Evolutionary conservation across 2,113 vertebrate species (phyloP).

Genomic region (Dascyllus trimaculatus): DNA sequence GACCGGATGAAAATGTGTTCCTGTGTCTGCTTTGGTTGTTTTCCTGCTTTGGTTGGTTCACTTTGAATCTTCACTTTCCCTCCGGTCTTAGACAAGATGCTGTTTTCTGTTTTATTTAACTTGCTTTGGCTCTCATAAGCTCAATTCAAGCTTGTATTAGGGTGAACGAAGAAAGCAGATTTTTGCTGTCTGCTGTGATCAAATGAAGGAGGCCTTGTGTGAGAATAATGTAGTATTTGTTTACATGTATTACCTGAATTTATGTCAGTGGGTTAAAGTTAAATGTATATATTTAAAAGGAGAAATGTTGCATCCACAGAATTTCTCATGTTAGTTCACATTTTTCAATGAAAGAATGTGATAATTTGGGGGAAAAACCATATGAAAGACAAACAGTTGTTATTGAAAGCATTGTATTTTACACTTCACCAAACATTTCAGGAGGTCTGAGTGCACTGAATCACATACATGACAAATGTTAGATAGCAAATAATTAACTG

Average conservation of each 20-base stretch:
- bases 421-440: too few relatives aligned
- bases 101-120: constrained; percentile 2
- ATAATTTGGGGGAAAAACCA: too few relatives aligned
- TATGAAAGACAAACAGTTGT: too few relatives aligned
- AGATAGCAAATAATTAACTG: constrained; percentile 29
- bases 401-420: too few relatives aligned
- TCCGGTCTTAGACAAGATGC: neutral
- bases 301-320: too few relatives aligned
- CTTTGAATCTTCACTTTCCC: neutral
- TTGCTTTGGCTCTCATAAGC: constrained; percentile 9
- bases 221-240: neutral
- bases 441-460: neutral
- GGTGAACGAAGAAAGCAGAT: constrained; percentile 6
- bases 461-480: constrained; percentile 3
- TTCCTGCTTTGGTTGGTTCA: neutral
- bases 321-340: too few relatives aligned
- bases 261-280: neutral
- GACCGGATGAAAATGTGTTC: neutral
- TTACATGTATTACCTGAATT: neutral
- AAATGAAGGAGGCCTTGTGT: constrained; percentile 40
- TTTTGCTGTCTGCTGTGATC: neutral
- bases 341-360: too few relatives aligned
- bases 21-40: neutral
- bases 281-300: too few relatives aligned
- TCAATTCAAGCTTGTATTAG: constrained; percentile 25